Percentiles rank a stretch among this genome's conserved stretches.
phyloP scores from a whole-genome alignment of 1,140 invertebrate genomes.

The Solenopsis invicta region DNA sequence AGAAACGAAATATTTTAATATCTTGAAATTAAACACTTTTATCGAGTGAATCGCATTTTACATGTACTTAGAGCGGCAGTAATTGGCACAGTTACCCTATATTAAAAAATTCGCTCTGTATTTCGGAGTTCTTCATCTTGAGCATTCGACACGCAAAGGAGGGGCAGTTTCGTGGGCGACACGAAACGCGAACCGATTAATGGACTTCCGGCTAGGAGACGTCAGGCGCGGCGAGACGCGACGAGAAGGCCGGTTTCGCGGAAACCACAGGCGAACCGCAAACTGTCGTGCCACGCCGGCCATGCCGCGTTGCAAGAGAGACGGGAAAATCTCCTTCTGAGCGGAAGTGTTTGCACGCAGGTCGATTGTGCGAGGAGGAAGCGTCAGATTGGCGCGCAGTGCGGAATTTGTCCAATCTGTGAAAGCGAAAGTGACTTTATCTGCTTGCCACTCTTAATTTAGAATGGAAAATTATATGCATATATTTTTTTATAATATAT shows the following conservation, averaged over 20 bases:
- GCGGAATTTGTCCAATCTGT: background rate
- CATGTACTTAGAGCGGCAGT: too few species aligned
- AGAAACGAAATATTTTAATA: too few species aligned
- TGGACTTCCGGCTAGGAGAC: constrained; percentile 63
- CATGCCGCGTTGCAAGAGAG: background rate
- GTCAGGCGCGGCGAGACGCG: constrained; percentile 21
- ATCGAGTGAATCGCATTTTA: too few species aligned
- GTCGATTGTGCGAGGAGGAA: constrained; percentile 1
- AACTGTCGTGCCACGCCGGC: constrained; percentile 21
- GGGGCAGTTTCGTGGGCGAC: constrained; percentile 8
- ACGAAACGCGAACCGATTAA: constrained; percentile 72
- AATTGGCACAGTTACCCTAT: background rate
- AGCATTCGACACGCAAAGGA: background rate
- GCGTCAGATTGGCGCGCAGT: background rate
- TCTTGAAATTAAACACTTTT: too few species aligned
- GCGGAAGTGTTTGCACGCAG: constrained; percentile 34
- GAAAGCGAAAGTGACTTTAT: background rate
- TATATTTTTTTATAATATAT: background rate
- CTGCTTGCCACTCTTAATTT: background rate
- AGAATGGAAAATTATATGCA: background rate
- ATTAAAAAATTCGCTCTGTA: background rate
- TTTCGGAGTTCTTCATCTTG: background rate
- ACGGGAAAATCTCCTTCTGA: constrained; percentile 4
- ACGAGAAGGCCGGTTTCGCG: constrained; percentile 19
- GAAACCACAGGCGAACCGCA: constrained; percentile 36